Evolutionary conservation across 2,797 vertebrate species (phyloP), one percentile per base, ranked within the genome.

Genomic region (Pampus argenteus): DNA sequence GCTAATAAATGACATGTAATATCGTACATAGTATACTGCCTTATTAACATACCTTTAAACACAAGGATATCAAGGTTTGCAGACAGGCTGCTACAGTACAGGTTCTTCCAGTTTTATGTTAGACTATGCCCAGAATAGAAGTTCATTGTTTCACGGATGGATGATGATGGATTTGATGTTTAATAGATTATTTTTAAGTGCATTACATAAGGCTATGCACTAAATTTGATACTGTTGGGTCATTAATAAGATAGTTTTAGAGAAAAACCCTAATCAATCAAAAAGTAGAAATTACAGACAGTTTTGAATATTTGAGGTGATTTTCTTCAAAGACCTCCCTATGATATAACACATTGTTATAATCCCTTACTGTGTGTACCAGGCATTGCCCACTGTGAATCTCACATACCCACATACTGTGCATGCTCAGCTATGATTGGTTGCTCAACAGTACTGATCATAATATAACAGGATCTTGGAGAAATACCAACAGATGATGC

Each of bases 401-500:
- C 25, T 20, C 58, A 42, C 22, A 18, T 18, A 25, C 15, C 4
- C 18, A 20, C 13, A 29, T n/a, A n/a, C n/a, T n/a, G n/a, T n/a
- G n/a, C n/a, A n/a, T n/a, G n/a, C n/a, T n/a, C n/a, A n/a, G n/a
- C n/a, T n/a, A n/a, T n/a, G n/a, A n/a, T 0, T 34, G 17, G 20
- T 14, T 74, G 42, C 10, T 38, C 26, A 44, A 3, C 34, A 50
- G 47, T 1, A 45, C 23, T 10, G 5, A 52, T 3, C 2, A 36
- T 17, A 9, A 52, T 18, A 28, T 15, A 26, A 22, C 20, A 22
- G 20, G 11, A 52, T 10, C 14, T 6, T 3, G 11, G 9, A 65
- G 17, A 17, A 18, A 20, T 1, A 17, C 3, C 0, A 45, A 45
- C 5, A 23, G 1, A 42, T n/a, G 7, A 14, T 85, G 86, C 79